Base-by-base conservation (phyloP, 2,888 invertebrate genomes). In the Drymonia ruficornis region DNA sequence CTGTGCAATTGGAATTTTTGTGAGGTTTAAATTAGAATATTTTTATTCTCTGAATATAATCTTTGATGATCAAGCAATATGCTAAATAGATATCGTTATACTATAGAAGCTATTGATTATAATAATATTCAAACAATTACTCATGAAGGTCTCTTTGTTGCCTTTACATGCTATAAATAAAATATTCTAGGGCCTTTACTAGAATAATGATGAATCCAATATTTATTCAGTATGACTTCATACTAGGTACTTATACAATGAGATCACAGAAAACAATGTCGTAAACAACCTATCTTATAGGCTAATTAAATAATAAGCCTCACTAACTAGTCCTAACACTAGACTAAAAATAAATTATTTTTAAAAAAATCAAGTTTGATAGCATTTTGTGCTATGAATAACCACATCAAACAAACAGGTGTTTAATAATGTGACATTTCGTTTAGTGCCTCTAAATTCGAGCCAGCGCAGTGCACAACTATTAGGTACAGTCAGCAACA, bases 381-480 rank as follows among this genome's bases (percentile, higher is more conserved):
- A 40, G 3, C 15, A 38, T 38, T 38, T 31, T 9, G n/a, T 38
- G 38, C 38, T 15, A 15, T 38, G 11, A 38, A 52, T 47, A 53
- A 48, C 46, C 9, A 48, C 52, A 61, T 44, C 19, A 55, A 55
- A 55, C 4, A 6, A 23, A 23, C n/a, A n/a, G n/a, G n/a, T n/a
- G n/a, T n/a, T n/a, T n/a, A n/a, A n/a, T n/a, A n/a, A n/a, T n/a
- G n/a, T n/a, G n/a, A n/a, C n/a, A n/a, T n/a, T n/a, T 31, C 13
- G 6, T 34, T 31, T 49, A 34, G 16, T 11, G 12, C 38, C 38
- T 19, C 31, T 31, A 31, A 31, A 49, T 54, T 56, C 53, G 47
- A 48, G 49, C 51, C 19, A 60, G 63, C 47, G 42, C 40, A 49
- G 64, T 68, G 67, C 61, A 31, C 53, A 49, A 52, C 64, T 66